Evolutionary conservation across 2,113 vertebrate species (phyloP).

Genomic region (Oceanodroma tethys): DNA sequence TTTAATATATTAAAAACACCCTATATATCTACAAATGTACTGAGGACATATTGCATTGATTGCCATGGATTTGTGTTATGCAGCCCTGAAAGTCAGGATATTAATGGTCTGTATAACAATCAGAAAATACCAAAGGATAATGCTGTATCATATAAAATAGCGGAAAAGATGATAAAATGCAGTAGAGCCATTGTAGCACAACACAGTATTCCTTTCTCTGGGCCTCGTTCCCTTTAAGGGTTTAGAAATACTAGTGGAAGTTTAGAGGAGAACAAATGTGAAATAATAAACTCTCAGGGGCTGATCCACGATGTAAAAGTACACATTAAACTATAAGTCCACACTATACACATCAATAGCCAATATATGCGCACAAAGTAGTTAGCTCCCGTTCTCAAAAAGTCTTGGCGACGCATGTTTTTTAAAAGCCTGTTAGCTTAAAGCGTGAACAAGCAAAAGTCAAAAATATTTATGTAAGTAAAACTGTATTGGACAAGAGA

Average conservation of each 20-base stretch:
- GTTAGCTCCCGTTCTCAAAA: background rate
- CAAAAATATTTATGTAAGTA: background rate
- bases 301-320: background rate
- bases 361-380: background rate
- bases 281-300: background rate
- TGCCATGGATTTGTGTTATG: background rate
- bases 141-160: background rate
- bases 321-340: background rate
- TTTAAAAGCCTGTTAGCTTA: background rate
- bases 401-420: background rate
- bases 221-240: no score
- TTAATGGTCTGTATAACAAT: background rate
- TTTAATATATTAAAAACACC: no score
- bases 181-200: background rate
- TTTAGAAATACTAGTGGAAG: background rate
- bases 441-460: background rate
- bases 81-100: background rate
- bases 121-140: background rate
- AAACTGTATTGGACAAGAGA: background rate
- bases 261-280: background rate
- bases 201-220: background rate
- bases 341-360: background rate
- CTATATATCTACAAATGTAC: background rate
- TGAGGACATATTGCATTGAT: background rate
- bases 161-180: background rate